Conservation (phyloP, 2,888 invertebrate genomes). For the Pristionchus arcanus region DNA sequence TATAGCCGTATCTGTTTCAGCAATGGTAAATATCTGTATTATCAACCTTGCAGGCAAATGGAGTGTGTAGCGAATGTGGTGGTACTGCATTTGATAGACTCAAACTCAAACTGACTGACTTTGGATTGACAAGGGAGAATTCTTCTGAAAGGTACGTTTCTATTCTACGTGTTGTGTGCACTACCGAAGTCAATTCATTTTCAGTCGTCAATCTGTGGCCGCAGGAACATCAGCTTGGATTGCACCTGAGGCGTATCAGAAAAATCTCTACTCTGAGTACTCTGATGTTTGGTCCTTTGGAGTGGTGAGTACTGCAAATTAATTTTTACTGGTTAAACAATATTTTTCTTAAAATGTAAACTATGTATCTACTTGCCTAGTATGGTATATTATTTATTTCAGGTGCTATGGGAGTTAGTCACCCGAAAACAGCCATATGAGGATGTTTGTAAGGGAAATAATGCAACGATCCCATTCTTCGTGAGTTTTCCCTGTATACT, state of each 20-base stretch:
- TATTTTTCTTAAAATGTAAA: too few relatives aligned
- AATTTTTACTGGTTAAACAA: neutral
- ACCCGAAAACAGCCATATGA: constrained; percentile 53
- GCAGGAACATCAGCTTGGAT: constrained; percentile 52
- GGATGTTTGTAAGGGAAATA: neutral
- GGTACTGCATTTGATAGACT: constrained; percentile 56
- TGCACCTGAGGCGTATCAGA: constrained; percentile 50
- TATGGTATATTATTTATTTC: neutral
- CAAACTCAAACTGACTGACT: constrained; percentile 53
- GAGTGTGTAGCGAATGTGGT: constrained; percentile 44
- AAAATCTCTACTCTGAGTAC: constrained; percentile 33
- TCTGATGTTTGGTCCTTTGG: constrained; percentile 50
- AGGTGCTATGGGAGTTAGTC: constrained; percentile 50
- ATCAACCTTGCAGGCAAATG: constrained; percentile 27
- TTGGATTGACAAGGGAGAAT: constrained; percentile 51
- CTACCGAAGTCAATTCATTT: neutral
- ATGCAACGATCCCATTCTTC: constrained; percentile 26
- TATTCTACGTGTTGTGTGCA: neutral
- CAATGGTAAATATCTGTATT: neutral
- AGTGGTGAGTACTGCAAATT: neutral
- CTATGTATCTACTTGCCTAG: too few relatives aligned
- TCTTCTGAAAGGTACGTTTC: neutral
- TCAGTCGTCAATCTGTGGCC: constrained; percentile 29
- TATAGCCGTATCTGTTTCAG: neutral
- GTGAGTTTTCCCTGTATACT: neutral